These are phyloP conservation scores for Cathartes aura DNA, from an alignment of 2,113 vertebrate genomes.

Conservation along the genomic window DNA sequence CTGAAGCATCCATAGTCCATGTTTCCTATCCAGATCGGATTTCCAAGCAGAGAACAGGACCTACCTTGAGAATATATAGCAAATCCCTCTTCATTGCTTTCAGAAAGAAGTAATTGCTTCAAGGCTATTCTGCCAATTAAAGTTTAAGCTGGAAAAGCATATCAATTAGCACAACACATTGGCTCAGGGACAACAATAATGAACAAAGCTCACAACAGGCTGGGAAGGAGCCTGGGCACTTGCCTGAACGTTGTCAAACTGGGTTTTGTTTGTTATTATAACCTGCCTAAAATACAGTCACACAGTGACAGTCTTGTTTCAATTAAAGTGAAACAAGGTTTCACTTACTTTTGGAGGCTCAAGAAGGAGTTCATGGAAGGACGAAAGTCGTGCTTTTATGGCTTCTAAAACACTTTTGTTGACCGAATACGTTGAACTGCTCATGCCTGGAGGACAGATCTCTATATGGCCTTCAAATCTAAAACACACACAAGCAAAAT, in stretches of 20 bases:
- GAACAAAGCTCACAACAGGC: not conserved
- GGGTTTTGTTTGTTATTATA: not conserved
- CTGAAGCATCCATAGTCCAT: rapidly evolving
- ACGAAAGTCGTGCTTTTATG: slow-evolving; percentile 91
- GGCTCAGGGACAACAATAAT: not conserved
- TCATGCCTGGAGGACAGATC: slow-evolving; percentile 92
- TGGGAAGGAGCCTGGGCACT: not conserved
- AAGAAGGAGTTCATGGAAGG: slow-evolving; percentile 94
- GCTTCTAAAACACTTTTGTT: slow-evolving; percentile 96
- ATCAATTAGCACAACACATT: not conserved
- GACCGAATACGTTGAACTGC: slow-evolving; percentile 89
- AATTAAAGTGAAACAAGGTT: not conserved
- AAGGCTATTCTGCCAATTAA: not conserved
- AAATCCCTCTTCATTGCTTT: not conserved
- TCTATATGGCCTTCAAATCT: slow-evolving; percentile 98
- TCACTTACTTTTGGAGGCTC: slow-evolving; percentile 94
- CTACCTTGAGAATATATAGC: not conserved
- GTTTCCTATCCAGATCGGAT: not conserved
- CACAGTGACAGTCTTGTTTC: not conserved
- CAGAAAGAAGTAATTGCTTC: not conserved
- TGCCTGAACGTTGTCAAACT: not conserved
- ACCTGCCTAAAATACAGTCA: not conserved
- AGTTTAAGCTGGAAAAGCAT: not conserved
- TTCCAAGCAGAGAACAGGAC: not conserved
- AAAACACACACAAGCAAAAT: not conserved